Evolutionary conservation across 2,888 invertebrate species (phyloP), one percentile per base, ranked within the genome.

Genomic region (Deroplatys truncata): DNA sequence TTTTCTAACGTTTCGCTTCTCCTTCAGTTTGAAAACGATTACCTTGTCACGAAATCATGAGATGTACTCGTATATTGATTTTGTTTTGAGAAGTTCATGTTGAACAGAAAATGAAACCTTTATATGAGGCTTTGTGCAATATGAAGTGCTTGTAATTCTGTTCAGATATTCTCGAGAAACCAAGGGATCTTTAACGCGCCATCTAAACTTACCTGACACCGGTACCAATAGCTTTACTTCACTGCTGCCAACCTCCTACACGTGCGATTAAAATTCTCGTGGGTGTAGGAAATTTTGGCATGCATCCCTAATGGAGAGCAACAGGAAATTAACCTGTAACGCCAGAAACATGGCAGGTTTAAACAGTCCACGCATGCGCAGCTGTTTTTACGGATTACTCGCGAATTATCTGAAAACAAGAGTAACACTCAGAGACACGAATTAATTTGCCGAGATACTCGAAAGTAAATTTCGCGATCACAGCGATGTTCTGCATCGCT

Each of bases 401-500:
- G 29, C 25, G 82, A 87, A 87, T 87, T 31, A 82, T 35, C 82
- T 35, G 9, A 28, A 87, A 87, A n/a, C 87, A 82, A 83, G 82
- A 82, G 83, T 87, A 83, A n/a, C 82, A 87, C 16, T 35, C 87
- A 31, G 56, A 31, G 35, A 29, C n/a, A 13, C 25, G 82, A 87
- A 87, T 87, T 87, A 87, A 87, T 87, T 87, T 82, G 29, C 10
- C 25, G 87, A 82, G 82, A 82, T 31, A 35, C 31, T 87, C 82
- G 83, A 82, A 28, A 87, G 56, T 35, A 87, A 82, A 87, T 87
- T 87, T 87, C 83, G 56, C 83, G 87, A 87, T 83, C 35, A 35
- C 82, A 4, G 43, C 83, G 35, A 83, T 87, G 83, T 84, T 88
- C 83, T 82, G 28, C 82, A 35, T 82, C 87, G 28, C 49, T 28